Conservation (phyloP, 2,113 vertebrate genomes). For the Burhinus oedicnemus region DNA sequence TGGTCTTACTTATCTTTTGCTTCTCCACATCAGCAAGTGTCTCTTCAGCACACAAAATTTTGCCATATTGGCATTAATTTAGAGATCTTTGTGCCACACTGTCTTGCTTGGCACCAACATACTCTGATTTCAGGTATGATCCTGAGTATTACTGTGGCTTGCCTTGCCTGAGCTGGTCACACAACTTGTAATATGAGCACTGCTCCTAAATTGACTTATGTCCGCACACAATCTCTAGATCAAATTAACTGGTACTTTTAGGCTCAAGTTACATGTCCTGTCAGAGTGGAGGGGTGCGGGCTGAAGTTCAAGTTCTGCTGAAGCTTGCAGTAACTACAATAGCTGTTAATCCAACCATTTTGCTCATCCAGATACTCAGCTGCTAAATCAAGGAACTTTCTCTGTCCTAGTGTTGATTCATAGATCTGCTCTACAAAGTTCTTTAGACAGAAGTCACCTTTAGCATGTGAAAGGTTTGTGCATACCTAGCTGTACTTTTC, state of each 20-base stretch:
- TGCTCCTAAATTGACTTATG: not conserved
- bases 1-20: not conserved
- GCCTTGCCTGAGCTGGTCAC: not conserved
- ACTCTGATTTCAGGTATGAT: not conserved
- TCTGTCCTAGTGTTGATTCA: not conserved
- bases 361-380: not conserved
- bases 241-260: not conserved
- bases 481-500: not conserved
- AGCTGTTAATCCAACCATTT: not conserved
- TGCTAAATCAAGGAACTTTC: not conserved
- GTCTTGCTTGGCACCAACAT: not conserved
- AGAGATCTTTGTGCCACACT: not conserved
- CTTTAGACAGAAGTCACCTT: not conserved
- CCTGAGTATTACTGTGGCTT: not conserved
- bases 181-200: not conserved
- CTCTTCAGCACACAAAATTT: not conserved
- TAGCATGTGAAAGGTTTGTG: not conserved
- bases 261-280: not conserved
- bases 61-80: not conserved
- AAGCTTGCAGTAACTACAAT: not conserved
- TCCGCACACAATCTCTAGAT: not conserved
- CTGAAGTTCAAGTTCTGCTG: not conserved
- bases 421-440: not conserved
- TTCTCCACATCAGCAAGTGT: not conserved
- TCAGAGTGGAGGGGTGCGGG: not conserved